Conservation (phyloP, 2,113 vertebrate genomes). For the Lepisosteus osseus region DNA sequence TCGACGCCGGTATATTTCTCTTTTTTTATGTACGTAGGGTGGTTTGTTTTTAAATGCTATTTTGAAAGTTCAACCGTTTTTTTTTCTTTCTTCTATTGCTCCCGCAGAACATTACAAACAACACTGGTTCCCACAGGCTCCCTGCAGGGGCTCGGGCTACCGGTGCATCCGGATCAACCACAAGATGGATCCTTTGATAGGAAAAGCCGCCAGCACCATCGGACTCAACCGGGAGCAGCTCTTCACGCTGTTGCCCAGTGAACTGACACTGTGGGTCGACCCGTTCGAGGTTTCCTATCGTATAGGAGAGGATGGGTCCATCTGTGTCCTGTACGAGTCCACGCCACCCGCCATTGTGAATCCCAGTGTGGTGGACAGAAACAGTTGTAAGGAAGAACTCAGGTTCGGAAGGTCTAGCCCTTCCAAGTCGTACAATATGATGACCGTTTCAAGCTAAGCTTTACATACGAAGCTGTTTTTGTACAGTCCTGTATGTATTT, state of each 20-base stretch:
- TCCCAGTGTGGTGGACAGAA: conserved; percentile 41
- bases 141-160: conserved; percentile 69
- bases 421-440: conserved; percentile 61
- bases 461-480: conserved; percentile 23
- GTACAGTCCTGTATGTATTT: conserved; percentile 41
- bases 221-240: conserved; percentile 64
- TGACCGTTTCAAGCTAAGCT: conserved; percentile 64
- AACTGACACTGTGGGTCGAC: conserved; percentile 72
- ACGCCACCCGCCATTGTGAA: conserved; percentile 31
- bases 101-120: conserved; percentile 65
- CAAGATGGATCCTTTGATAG: conserved; percentile 72
- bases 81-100: conserved; percentile 27
- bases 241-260: conserved; percentile 67
- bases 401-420: conserved; percentile 53
- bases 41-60: neutral
- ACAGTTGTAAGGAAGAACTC: conserved; percentile 61
- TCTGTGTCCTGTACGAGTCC: conserved; percentile 68
- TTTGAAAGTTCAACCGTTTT: neutral
- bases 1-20: too few species aligned
- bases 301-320: conserved; percentile 71
- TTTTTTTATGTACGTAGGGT: too few species aligned
- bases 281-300: conserved; percentile 73
- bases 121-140: conserved; percentile 69
- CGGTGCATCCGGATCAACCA: conserved; percentile 73
- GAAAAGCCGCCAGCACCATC: conserved; percentile 59